phyloP scores from a whole-genome alignment of 2,113 vertebrate genomes.

The Periophthalmus modestus region DNA sequence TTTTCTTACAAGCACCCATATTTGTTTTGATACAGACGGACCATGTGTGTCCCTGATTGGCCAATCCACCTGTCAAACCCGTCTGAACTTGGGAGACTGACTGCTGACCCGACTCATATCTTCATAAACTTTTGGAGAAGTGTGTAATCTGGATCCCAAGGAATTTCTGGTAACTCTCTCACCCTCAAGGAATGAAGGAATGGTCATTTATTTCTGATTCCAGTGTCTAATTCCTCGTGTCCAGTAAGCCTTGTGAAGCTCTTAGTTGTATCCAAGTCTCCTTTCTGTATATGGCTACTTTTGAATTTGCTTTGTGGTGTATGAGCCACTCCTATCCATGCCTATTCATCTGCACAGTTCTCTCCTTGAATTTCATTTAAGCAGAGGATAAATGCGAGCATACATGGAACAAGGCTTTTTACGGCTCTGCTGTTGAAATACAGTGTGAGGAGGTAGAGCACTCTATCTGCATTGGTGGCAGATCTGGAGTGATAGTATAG shows the following conservation, averaged over 20 bases:
- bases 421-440: constrained; percentile 42
- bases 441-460: constrained; percentile 23
- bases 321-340: background rate
- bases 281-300: background rate
- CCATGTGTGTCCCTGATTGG: no score
- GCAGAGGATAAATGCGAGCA: constrained; percentile 30
- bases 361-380: constrained; percentile 21
- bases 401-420: constrained; percentile 32
- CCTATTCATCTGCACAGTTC: constrained; percentile 5
- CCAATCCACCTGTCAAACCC: no score
- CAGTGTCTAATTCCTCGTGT: background rate
- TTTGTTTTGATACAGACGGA: no score
- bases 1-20: no score
- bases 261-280: background rate
- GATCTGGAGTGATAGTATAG: constrained; percentile 43
- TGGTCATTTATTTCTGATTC: background rate
- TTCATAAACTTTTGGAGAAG: no score
- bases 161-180: no score
- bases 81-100: no score
- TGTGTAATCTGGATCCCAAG: no score
- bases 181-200: no score
- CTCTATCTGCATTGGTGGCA: constrained; percentile 57
- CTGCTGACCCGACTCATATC: no score
- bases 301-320: background rate
- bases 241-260: background rate